Evolutionary conservation across 2,113 vertebrate genomes (phyloP), one percentile per base, ranked within the genome.

Genomic region (Hipposideros armiger): DNA sequence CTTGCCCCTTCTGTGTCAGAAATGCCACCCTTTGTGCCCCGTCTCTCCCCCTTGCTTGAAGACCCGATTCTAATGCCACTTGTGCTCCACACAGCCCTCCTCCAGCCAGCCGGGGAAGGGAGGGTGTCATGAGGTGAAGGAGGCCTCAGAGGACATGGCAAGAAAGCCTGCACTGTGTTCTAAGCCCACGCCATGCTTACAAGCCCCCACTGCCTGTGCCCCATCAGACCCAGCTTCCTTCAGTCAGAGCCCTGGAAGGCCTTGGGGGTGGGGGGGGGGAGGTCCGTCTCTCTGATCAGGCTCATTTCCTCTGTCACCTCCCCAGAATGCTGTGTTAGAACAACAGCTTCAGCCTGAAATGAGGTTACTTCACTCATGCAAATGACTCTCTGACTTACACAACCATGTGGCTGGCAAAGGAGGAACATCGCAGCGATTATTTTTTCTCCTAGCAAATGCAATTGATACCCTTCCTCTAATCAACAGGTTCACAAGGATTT

Each of bases 321-420:
- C 87, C 72, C 36, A 82, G 95, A 52, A 72, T n/a, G 8, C 30
- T 14, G 7, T 40, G 30, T 91, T 94, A 90, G 82, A 76, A 54
- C 60, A 76, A 52, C 56, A 82, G 92, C 86, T 96, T 45, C 93
- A 80, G 88, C 83, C 86, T 95, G 76, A 97, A 94, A 92, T 95
- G 91, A 95, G 69, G 78, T 91, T 86, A 85, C 67, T 87, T 78
- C 62, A 50, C 52, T 95, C 66, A 50, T 87, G 95, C 96, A 96
- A 86, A 96, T 87, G 82, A 16, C 67, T 91, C 83, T 93, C 36
- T 72, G 94, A 64, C 84, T 93, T 89, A 73, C 60, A 90, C 74
- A 45, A 69, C 81, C 84, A 24, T 15, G 52, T 52, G 64, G 62
- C 70, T 52, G 54, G 74, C 42, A 47, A 67, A 67, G 87, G 47